Percentiles rank a stretch among this genome's conserved stretches.
Conservation (phyloP, 2,797 vertebrate species). For the Leptatherina wallacei region DNA sequence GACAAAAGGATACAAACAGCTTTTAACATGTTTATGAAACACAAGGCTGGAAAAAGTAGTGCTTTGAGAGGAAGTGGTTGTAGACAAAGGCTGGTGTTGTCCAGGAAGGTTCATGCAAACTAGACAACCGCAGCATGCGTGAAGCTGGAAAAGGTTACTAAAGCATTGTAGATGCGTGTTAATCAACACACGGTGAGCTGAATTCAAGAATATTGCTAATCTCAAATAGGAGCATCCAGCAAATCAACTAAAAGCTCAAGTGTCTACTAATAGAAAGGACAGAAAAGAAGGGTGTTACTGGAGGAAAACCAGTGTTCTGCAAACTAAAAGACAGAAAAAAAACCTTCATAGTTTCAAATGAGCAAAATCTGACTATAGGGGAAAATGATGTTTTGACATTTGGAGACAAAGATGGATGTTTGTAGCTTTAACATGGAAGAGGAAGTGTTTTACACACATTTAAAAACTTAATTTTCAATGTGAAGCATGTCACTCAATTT, state of each 20-base stretch:
- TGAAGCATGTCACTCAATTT: neutral
- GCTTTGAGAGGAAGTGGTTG: neutral
- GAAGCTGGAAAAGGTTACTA: too few relatives aligned
- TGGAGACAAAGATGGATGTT: neutral
- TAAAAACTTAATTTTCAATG: neutral
- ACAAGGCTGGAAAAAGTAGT: neutral
- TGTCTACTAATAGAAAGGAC: neutral
- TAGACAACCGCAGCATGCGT: neutral
- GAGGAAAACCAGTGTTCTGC: neutral
- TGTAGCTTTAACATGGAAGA: neutral
- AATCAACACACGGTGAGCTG: too few relatives aligned
- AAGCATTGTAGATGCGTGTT: too few relatives aligned
- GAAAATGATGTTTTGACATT: neutral
- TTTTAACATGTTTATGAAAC: too few relatives aligned
- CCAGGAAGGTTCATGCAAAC: neutral
- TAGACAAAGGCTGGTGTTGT: too few relatives aligned
- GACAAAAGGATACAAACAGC: neutral
- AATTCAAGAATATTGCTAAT: neutral
- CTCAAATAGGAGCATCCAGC: neutral
- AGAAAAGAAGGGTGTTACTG: neutral
- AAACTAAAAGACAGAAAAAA: neutral
- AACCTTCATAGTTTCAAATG: neutral
- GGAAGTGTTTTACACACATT: neutral
- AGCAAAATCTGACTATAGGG: neutral
- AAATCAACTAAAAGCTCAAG: neutral